Evolutionary conservation across 92 coral and sea anemone genomes (phyloP).

Genomic region (Phenganax stokvisi): DNA sequence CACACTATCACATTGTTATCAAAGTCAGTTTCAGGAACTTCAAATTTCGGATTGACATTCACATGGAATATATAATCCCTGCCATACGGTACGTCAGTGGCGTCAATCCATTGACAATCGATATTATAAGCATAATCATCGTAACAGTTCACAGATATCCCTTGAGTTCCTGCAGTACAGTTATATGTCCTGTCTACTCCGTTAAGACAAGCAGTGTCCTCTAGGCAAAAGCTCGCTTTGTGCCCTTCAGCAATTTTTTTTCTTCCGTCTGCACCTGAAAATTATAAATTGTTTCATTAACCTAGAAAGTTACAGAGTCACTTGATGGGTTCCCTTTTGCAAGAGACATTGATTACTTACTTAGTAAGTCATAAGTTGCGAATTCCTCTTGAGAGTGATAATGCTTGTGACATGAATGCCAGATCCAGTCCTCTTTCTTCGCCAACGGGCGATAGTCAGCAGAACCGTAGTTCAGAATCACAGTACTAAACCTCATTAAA

Average conservation of each 20-base stretch:
- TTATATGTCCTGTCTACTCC: slow-evolving; percentile 43
- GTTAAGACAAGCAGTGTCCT: slow-evolving; percentile 42
- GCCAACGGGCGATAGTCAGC: slow-evolving; percentile 47
- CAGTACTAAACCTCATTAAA: slow-evolving; percentile 42
- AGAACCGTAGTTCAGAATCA: slow-evolving; percentile 41
- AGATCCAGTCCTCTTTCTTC: slow-evolving; percentile 47
- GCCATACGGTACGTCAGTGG: slow-evolving; percentile 27
- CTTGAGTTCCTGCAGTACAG: slow-evolving; percentile 50
- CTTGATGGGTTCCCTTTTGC: neutral
- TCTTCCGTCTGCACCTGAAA: slow-evolving; percentile 8
- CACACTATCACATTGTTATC: slow-evolving; percentile 50
- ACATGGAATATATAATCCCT: slow-evolving; percentile 33
- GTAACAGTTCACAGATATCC: slow-evolving; percentile 53
- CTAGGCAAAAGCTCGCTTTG: slow-evolving; percentile 54
- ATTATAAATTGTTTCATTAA: neutral
- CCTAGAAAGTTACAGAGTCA: neutral
- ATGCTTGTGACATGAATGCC: slow-evolving; percentile 54
- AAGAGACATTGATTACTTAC: slow-evolving; percentile 23
- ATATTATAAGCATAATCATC: slow-evolving; percentile 46
- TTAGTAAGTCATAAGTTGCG: slow-evolving; percentile 44
- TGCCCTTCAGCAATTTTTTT: slow-evolving; percentile 51
- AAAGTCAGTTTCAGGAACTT: slow-evolving; percentile 49
- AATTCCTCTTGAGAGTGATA: slow-evolving; percentile 51
- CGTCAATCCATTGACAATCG: slow-evolving; percentile 55
- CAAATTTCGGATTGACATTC: slow-evolving; percentile 40